Evolutionary conservation across 92 coral and sea anemone species (phyloP).

Genomic region (Siderastrea siderea): DNA sequence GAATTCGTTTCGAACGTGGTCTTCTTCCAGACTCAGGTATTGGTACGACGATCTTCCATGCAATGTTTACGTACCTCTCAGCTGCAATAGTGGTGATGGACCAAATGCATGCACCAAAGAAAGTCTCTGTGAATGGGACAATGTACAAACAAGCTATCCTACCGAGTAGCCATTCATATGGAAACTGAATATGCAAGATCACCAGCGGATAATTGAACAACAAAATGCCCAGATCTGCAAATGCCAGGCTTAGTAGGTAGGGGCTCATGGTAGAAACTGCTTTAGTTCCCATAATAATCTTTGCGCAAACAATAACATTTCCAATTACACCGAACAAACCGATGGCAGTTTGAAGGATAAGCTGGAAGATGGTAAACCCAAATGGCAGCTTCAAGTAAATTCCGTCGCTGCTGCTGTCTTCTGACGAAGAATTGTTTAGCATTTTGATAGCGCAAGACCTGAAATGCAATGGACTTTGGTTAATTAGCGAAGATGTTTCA

Average conservation of each 20-base stretch:
- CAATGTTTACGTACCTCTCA: constrained; percentile 35
- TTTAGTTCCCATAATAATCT: constrained; percentile 18
- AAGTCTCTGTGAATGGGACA: constrained; percentile 1
- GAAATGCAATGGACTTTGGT: neutral
- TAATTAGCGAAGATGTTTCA: neutral
- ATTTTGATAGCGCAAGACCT: neutral
- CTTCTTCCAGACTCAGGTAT: neutral
- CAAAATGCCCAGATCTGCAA: constrained; percentile 44
- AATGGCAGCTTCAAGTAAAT: neutral
- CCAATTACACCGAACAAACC: constrained; percentile 20
- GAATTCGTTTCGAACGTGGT: constrained; percentile 9
- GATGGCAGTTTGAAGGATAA: constrained; percentile 2
- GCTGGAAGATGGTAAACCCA: constrained; percentile 13
- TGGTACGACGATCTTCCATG: constrained; percentile 10
- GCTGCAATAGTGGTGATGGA: constrained; percentile 45
- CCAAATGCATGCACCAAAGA: constrained; percentile 38
- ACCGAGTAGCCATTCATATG: constrained; percentile 1
- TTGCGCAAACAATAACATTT: constrained; percentile 12
- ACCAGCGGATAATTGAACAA: neutral
- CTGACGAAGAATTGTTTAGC: constrained; percentile 3
- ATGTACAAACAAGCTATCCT: constrained; percentile 20
- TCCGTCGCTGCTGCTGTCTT: too few species aligned
- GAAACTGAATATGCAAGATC: neutral
- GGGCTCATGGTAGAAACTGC: constrained; percentile 20
- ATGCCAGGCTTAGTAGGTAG: constrained; percentile 24